Evolutionary conservation across 2,888 invertebrate species (phyloP), one percentile per base, ranked within the genome.

Genomic region (Lomographa bimaculata): DNA sequence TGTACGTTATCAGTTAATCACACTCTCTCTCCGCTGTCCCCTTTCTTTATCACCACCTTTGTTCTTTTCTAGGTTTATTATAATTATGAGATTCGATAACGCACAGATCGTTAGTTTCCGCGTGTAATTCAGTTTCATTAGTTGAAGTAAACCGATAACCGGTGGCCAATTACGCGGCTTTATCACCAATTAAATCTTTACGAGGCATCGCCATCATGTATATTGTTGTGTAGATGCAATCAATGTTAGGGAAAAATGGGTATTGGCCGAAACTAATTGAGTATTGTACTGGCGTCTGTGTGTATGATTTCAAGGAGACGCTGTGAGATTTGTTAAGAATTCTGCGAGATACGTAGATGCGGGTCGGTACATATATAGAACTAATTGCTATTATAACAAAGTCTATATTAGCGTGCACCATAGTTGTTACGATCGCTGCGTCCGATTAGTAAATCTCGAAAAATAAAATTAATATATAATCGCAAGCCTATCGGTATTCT

Each of bases 61-160:
- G 41, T 49, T 54, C 48, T 27, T 49, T 49, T 45, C 37, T 32
- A 29, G 46, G 29, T 48, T 47, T 34, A 33, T 47, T 40, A 57
- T 32, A 35, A 36, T 48, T 39, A 56, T 29, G 23, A 18, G 55
- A 58, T 58, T 51, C 49, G 66, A 75, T 75, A 74, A 64, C 54
- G 58, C 46, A 55, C 50, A 64, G 68, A 76, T 77, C 69, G 78
- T 73, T 76, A 76, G 70, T 46, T 48, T 48, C 27, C 44, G 49
- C 58, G 59, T 59, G 70, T 74, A 67, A 75, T 74, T 72, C 69
- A 55, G 71, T 71, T 78, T 78, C 75, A 85, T 85, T 83, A 81
- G 74, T 59, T 65, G 60, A 62, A 57, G 40, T 53, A 65, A 74
- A 63, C 63, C 83, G 83, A 83, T 83, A 81, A 66, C 42, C 51